Base-by-base conservation (phyloP, 92 coral and sea anemone genomes). In the Phenganax stokvisi region DNA sequence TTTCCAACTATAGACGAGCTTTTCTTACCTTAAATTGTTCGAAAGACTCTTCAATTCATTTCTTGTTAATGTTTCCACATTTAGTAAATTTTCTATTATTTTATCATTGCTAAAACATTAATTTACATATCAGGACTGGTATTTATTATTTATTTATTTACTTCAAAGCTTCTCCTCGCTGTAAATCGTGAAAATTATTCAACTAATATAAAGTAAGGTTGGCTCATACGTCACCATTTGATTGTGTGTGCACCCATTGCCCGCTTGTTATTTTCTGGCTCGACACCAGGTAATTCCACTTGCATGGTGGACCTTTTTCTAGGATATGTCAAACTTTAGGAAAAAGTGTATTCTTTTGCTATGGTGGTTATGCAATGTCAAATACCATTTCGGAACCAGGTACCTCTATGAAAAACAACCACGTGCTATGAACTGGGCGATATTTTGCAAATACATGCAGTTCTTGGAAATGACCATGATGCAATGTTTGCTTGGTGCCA, bases 401-500 rank as follows among this genome's bases (percentile, higher is more conserved):
- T 11, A 15, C 27, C 51, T 52, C 11, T 47, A 7, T 64, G 3
- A 9, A 2, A 51, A 52, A 13, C 60, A 51, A 2, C 59, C 74
- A 10, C 64, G 74, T 0, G 20, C 83, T 6, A 60, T 25, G 15
- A 79, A 44, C 73, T 65, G 44, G 83, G 60, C 81, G 9, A 47
- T 56, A 52, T 69, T 73, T 62, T 29, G 69, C 54, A 70, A 72
- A 54, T 75, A 85, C 53, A 16, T 80, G 55, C 51, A 75, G 47
- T 85, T 76, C 70, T 27, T 85, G 3, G 88, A 85, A 27, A 53
- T 80, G 47, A 72, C 88, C 64, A 61, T 54, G 70, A 29, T 85
- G 9, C 85, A 85, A 57, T n/a, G 75, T 11, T 57, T 81, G 17
- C 28, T 64, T 10, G 83, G 76, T 31, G 85, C 72, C 8, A 44